These are phyloP conservation scores for Brachionus koreanus DNA, from an alignment of 1,140 invertebrate genomes.

Conservation along the genomic window DNA sequence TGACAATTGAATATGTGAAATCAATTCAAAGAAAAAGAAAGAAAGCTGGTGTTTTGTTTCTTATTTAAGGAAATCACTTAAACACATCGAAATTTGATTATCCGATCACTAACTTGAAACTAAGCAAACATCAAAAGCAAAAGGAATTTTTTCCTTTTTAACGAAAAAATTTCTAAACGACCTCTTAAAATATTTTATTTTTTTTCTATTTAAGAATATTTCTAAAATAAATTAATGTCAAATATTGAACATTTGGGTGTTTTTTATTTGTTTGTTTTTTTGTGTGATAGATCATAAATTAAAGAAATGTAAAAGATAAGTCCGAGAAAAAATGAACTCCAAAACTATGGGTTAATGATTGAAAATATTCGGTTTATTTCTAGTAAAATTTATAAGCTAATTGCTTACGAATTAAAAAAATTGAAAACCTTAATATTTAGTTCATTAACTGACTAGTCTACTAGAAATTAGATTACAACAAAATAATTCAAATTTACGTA, in stretches of 20 bases:
- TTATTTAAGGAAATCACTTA: not conserved
- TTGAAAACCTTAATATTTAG: not conserved
- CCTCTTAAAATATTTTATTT: slow-evolving; percentile 1
- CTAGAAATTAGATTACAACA: too few relatives aligned
- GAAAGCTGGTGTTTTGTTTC: not conserved
- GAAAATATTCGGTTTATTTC: not conserved
- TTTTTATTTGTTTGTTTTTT: not conserved
- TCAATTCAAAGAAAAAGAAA: not conserved
- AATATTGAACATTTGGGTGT: slow-evolving; percentile 1
- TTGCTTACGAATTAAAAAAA: not conserved
- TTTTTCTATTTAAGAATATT: slow-evolving; percentile 1
- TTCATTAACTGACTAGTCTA: not conserved
- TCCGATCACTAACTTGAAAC: not conserved
- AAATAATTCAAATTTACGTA: too few relatives aligned
- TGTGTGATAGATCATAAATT: slow-evolving; percentile 8
- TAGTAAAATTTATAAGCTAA: not conserved
- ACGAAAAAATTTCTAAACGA: not conserved
- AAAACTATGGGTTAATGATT: not conserved
- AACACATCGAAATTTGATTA: not conserved
- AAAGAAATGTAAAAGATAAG: not conserved
- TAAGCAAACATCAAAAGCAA: not conserved
- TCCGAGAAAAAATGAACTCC: not conserved
- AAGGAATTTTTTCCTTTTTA: not conserved
- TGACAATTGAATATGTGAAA: not conserved
- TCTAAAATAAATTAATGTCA: not conserved